A percentile compares a stretch with the other conserved stretches of the same genome.
These are phyloP conservation scores for Apeira syringaria DNA, from an alignment of 2,888 invertebrate genomes.

Conservation along the genomic window DNA sequence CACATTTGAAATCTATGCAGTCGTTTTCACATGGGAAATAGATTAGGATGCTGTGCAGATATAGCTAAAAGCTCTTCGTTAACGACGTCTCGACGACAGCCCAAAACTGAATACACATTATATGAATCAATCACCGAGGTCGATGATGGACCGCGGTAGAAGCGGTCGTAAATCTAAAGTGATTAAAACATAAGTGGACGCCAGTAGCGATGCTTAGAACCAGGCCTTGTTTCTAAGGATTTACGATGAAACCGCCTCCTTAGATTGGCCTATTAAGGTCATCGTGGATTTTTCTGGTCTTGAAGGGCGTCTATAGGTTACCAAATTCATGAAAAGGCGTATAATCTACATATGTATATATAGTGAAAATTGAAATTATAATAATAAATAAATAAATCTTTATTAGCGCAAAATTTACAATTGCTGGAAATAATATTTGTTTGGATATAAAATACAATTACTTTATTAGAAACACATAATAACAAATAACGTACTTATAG, in stretches of 20 bases:
- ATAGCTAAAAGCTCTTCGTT: not conserved
- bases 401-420: too few species aligned
- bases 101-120: conserved; percentile 3
- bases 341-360: too few species aligned
- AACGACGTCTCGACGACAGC: not conserved
- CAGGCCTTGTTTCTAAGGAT: conserved; percentile 12
- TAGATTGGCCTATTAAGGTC: not conserved
- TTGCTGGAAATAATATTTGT: too few species aligned
- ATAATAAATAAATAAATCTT: too few species aligned
- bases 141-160: conserved; percentile 5
- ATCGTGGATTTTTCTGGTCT: conserved; percentile 1
- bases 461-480: too few species aligned
- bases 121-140: conserved; percentile 10
- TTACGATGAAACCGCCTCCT: conserved; percentile 8
- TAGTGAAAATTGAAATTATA: too few species aligned
- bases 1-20: too few species aligned
- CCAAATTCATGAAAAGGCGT: too few species aligned
- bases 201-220: conserved; percentile 17
- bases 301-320: conserved; percentile 6
- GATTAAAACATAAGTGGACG: conserved; percentile 15
- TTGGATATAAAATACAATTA: too few species aligned
- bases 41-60: too few species aligned
- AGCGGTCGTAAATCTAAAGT: conserved; percentile 14
- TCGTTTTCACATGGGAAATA: too few species aligned
- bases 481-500: too few species aligned